phyloP scores from a whole-genome alignment of 2,888 invertebrate genomes.

The Hybos culiciformis region DNA sequence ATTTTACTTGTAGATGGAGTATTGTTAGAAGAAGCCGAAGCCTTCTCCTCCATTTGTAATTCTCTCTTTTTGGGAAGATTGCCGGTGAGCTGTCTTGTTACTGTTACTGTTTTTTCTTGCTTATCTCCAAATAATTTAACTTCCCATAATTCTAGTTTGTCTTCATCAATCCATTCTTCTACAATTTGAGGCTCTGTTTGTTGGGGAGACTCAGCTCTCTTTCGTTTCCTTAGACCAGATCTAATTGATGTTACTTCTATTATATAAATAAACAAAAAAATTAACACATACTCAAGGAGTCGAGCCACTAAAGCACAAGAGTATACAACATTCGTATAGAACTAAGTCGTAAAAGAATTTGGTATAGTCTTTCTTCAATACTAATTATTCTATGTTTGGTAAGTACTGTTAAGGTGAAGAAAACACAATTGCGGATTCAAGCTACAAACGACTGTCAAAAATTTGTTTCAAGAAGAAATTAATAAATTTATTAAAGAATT shows the following conservation, averaged over 20 bases:
- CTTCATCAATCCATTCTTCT: slow-evolving; percentile 94
- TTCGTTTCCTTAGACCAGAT: slow-evolving; percentile 82
- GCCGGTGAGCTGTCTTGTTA: slow-evolving; percentile 55
- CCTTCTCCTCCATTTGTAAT: slow-evolving; percentile 14
- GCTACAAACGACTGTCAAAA: no score
- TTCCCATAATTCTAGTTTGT: slow-evolving; percentile 91
- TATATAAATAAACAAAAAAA: background rate
- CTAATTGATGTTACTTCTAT: slow-evolving; percentile 87
- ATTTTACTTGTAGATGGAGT: slow-evolving; percentile 20
- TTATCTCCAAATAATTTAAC: slow-evolving; percentile 84
- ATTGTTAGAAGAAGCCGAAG: slow-evolving; percentile 15
- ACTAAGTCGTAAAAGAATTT: no score
- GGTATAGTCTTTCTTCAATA: no score
- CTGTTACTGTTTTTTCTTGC: slow-evolving; percentile 60
- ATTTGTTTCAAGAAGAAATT: no score
- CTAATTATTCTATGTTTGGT: no score
- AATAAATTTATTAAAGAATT: no score
- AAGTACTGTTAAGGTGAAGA: no score
- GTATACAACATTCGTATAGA: no score
- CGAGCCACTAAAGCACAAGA: no score
- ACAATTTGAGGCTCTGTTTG: slow-evolving; percentile 88
- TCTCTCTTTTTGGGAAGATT: slow-evolving; percentile 39
- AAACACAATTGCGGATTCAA: no score
- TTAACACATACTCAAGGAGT: no score
- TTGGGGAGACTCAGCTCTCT: slow-evolving; percentile 85